Evolutionary conservation across 2,113 vertebrate species (phyloP).

Genomic region (Psophia crepitans): DNA sequence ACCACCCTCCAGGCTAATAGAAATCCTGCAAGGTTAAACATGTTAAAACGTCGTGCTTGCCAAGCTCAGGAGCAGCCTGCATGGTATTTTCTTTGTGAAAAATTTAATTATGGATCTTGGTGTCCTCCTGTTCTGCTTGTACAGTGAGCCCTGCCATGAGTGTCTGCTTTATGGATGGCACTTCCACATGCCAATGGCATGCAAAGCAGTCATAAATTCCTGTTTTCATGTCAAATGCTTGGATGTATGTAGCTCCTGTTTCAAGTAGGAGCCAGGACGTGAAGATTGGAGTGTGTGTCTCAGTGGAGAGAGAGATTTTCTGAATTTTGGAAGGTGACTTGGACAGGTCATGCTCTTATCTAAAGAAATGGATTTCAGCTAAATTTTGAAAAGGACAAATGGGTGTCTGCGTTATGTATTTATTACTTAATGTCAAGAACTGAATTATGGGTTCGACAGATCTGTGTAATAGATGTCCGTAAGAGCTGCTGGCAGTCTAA

Average conservation of each 20-base stretch:
- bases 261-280: neutral
- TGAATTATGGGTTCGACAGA: conserved; percentile 44
- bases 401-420: conserved; percentile 48
- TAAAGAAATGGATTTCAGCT: conserved; percentile 9
- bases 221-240: neutral
- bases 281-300: neutral
- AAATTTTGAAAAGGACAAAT: conserved; percentile 54
- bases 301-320: neutral
- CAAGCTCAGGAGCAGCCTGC: neutral
- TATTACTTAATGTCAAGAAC: conserved; percentile 55
- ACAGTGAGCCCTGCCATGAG: neutral
- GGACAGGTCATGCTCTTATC: conserved; percentile 21
- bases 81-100: neutral
- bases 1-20: neutral
- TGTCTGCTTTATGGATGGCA: neutral
- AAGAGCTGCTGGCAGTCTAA: conserved; percentile 9
- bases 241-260: neutral
- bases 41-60: neutral
- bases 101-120: neutral
- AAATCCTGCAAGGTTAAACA: neutral
- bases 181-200: neutral
- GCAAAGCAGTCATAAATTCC: neutral
- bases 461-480: conserved; percentile 15
- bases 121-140: neutral
- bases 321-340: conserved; percentile 4